Conservation (phyloP, 2,888 invertebrate genomes). For the Xylota sylvarum region DNA sequence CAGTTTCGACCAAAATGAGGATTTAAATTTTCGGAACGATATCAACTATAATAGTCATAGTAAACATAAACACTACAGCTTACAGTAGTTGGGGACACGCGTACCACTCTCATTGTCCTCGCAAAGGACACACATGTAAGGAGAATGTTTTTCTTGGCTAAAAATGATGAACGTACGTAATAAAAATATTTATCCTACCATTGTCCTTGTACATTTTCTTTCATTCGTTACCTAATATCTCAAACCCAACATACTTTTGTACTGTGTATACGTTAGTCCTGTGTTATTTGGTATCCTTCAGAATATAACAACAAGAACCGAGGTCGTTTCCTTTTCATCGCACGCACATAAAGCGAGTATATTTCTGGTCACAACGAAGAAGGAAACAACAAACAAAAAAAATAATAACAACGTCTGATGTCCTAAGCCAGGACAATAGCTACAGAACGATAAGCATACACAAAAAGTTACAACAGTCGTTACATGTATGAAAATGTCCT, state of each 20-base stretch:
- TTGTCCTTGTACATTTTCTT: slow-evolving; percentile 34
- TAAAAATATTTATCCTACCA: slow-evolving; percentile 32
- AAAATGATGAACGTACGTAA: slow-evolving; percentile 35
- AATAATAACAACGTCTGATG: too few species aligned
- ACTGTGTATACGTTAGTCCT: neutral
- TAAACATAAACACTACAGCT: neutral
- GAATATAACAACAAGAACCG: neutral
- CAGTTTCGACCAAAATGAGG: neutral
- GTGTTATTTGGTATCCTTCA: neutral
- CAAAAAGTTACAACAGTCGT: neutral
- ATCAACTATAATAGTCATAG: slow-evolving; percentile 8
- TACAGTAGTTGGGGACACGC: neutral
- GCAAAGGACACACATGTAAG: slow-evolving; percentile 24
- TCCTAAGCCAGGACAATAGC: slow-evolving; percentile 17
- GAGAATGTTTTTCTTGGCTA: neutral
- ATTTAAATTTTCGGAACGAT: slow-evolving; percentile 5
- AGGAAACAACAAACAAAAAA: neutral
- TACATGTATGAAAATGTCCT: slow-evolving; percentile 1
- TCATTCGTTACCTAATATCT: slow-evolving; percentile 36
- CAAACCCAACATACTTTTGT: neutral
- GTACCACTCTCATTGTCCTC: neutral
- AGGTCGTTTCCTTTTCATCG: slow-evolving; percentile 1
- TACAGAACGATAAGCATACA: slow-evolving; percentile 1
- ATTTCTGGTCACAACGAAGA: slow-evolving; percentile 17
- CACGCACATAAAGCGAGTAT: slow-evolving; percentile 7